These are phyloP conservation scores for Bucco capensis DNA, from an alignment of 2,113 vertebrate genomes.

Conservation along the genomic window DNA sequence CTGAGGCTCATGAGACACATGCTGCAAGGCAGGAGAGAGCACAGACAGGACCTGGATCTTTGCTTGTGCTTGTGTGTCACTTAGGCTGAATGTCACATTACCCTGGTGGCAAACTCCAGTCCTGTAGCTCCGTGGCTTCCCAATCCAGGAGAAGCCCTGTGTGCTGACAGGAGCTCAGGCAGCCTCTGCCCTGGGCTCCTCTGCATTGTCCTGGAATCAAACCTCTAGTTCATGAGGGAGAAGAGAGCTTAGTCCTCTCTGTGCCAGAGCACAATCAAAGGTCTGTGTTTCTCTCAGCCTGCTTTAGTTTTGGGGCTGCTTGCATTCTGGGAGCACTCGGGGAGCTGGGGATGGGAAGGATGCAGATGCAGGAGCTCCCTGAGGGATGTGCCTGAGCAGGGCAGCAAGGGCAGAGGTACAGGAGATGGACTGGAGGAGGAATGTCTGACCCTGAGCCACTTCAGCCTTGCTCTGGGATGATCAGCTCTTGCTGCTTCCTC, in stretches of 20 bases:
- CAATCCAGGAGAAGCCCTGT: rapidly evolving
- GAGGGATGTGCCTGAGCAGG: too few species aligned
- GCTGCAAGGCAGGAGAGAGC: too few species aligned
- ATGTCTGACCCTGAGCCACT: too few species aligned
- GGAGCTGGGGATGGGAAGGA: not conserved
- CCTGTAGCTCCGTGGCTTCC: not conserved
- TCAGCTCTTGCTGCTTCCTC: not conserved
- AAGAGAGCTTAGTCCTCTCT: not conserved
- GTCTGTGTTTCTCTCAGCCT: not conserved
- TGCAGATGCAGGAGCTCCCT: rapidly evolving
- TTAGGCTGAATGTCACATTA: too few species aligned
- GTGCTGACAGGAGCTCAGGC: not conserved
- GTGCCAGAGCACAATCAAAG: not conserved
- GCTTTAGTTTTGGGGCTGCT: not conserved
- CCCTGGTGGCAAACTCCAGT: not conserved
- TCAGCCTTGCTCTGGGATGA: not conserved
- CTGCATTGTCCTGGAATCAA: not conserved
- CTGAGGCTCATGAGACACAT: too few species aligned
- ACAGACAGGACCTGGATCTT: too few species aligned
- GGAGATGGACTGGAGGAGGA: not conserved
- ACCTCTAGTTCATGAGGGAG: not conserved
- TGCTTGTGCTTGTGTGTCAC: too few species aligned
- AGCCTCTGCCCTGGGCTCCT: rapidly evolving
- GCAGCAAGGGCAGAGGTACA: not conserved
- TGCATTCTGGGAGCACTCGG: not conserved